Base-by-base conservation (phyloP, 1,140 invertebrate genomes). In the Littorina saxatilis region DNA sequence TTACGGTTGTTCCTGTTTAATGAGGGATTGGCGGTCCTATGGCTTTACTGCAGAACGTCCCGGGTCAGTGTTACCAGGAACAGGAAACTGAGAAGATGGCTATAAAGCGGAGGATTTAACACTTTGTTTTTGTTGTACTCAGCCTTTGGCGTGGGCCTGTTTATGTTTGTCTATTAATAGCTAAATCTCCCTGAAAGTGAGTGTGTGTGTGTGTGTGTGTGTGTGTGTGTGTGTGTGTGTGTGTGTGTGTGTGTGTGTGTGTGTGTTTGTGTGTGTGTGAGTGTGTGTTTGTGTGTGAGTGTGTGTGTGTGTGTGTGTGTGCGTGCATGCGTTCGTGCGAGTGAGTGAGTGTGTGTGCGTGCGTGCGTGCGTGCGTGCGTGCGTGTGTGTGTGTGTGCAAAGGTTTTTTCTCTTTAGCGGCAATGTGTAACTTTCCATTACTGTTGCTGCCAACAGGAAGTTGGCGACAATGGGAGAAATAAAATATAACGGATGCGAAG, bases 251-350 rank as follows among this genome's bases (percentile, higher is more conserved):
- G 50, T n/a, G n/a, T n/a, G n/a, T n/a, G n/a, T n/a, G n/a, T n/a
- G n/a, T n/a, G n/a, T n/a, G n/a, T n/a, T n/a, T n/a, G n/a, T n/a
- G n/a, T n/a, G n/a, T n/a, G n/a, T n/a, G n/a, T n/a, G n/a, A n/a
- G n/a, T n/a, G n/a, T n/a, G n/a, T n/a, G n/a, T n/a, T n/a, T n/a
- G n/a, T n/a, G n/a, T n/a, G n/a, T n/a, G n/a, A n/a, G n/a, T 23
- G 50, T 23, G 50, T 23, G 50, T 23, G 50, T 13, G 50, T 23
- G 23, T 0, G 47, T 15, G 47, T 52, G 47, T 52, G 61, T 63
- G 61, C 27, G 61, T 63, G 61, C 27, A n/a, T 63, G 61, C 27
- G 61, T n/a, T n/a, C n/a, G n/a, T n/a, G n/a, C n/a, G n/a, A n/a
- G n/a, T n/a, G n/a, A n/a, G n/a, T n/a, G n/a, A 23, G 61, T 63